phyloP scores from a whole-genome alignment of 2,113 vertebrate species.

The Heptranchias perlo region DNA sequence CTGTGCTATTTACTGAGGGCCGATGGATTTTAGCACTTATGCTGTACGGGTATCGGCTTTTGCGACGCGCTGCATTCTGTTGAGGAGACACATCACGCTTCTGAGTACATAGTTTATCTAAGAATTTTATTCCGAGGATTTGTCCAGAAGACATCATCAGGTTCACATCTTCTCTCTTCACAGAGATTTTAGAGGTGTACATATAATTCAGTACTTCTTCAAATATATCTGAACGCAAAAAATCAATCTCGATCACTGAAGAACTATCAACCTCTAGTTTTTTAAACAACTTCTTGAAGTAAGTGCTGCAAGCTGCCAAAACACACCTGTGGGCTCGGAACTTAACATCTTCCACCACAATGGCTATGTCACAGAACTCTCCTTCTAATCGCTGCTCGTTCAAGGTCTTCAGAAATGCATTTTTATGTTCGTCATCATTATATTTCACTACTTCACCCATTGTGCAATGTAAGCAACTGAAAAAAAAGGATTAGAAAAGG shows the following conservation, averaged over 20 bases:
- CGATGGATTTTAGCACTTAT: constrained; percentile 73
- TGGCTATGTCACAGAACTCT: constrained; percentile 91
- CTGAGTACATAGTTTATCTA: constrained; percentile 94
- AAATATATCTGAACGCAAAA: constrained; percentile 92
- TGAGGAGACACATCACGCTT: constrained; percentile 88
- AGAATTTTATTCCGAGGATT: constrained; percentile 91
- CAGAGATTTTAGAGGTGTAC: constrained; percentile 93
- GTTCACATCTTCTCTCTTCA: constrained; percentile 93
- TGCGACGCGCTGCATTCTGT: constrained; percentile 68
- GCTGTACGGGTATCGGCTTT: constrained; percentile 64
- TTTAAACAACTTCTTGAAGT: constrained; percentile 95
- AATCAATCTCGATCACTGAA: constrained; percentile 91
- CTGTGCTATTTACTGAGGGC: constrained; percentile 64
- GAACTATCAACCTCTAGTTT: constrained; percentile 91
- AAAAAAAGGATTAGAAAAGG: not conserved
- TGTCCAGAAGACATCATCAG: constrained; percentile 98
- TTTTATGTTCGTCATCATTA: constrained; percentile 95
- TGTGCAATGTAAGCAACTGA: constrained; percentile 48
- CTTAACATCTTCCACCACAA: constrained; percentile 92
- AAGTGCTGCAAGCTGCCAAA: constrained; percentile 88
- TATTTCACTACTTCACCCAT: constrained; percentile 97
- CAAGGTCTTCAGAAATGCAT: constrained; percentile 88
- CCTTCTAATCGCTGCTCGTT: constrained; percentile 91
- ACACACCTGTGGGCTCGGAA: constrained; percentile 90
- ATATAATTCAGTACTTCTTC: constrained; percentile 97